Percentiles rank a stretch among this genome's conserved stretches.
phyloP scores from a whole-genome alignment of 2,888 invertebrate species.

The Lasioglossum calceatum region DNA sequence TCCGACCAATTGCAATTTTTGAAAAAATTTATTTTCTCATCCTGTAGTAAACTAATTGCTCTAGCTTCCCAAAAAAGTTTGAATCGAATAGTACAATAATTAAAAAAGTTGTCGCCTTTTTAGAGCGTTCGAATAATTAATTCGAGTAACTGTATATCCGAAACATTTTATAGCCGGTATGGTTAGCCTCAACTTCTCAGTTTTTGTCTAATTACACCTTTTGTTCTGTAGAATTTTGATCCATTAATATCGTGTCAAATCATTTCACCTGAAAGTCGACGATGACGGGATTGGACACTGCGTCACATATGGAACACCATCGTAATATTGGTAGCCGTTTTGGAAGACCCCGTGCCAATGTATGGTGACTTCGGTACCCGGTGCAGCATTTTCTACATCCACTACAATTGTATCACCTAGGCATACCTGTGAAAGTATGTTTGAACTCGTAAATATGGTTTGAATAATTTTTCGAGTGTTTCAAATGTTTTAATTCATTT shows the following conservation, averaged over 20 bases:
- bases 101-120: too few species aligned
- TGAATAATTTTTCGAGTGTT: neutral
- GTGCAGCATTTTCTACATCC: slow-evolving; percentile 94
- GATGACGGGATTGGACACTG: slow-evolving; percentile 95
- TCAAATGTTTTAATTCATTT: neutral
- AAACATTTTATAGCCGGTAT: too few species aligned
- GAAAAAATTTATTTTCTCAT: too few species aligned
- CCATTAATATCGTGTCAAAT: neutral
- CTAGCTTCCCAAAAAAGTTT: too few species aligned
- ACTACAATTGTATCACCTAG: slow-evolving; percentile 94
- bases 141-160: too few species aligned
- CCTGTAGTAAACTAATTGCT: too few species aligned
- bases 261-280: slow-evolving; percentile 90
- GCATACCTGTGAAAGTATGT: slow-evolving; percentile 88
- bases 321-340: slow-evolving; percentile 93
- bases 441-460: neutral
- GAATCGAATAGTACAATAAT: too few species aligned
- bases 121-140: too few species aligned
- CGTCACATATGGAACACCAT: slow-evolving; percentile 95
- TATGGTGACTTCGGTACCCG: slow-evolving; percentile 93
- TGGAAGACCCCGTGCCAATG: slow-evolving; percentile 97
- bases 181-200: neutral
- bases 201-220: neutral
- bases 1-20: too few species aligned
- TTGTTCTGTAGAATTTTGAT: neutral